phyloP scores from a whole-genome alignment of 2,888 invertebrate genomes.

The Pterobdella sp. region DNA sequence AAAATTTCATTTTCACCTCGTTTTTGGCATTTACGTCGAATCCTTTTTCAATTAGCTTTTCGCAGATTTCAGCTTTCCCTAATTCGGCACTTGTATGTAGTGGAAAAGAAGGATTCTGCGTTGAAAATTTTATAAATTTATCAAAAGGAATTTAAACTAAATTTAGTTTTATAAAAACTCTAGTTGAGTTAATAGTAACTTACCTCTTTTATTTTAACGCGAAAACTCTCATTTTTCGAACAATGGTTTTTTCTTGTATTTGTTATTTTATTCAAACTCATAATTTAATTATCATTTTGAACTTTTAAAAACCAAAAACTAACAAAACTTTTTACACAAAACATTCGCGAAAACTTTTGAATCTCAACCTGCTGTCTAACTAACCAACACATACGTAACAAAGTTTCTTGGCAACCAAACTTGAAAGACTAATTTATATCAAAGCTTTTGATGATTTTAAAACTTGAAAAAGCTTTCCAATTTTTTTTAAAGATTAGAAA shows the following conservation, averaged over 20 bases:
- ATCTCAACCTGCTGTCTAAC: neutral
- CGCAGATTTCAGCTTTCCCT: slow-evolving; percentile 55
- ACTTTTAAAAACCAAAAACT: neutral
- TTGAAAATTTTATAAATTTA: neutral
- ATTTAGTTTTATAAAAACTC: neutral
- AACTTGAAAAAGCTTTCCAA: too few species aligned
- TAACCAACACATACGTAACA: neutral
- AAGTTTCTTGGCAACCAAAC: neutral
- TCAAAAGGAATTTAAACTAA: neutral
- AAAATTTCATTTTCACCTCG: slow-evolving; percentile 46
- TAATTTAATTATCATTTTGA: neutral
- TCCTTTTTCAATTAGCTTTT: slow-evolving; percentile 53
- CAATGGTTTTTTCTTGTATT: too few species aligned
- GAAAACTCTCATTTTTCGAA: too few species aligned
- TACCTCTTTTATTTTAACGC: too few species aligned
- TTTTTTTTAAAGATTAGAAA: too few species aligned
- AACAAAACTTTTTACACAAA: neutral
- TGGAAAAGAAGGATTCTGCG: neutral
- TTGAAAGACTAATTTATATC: neutral
- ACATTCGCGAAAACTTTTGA: too few species aligned
- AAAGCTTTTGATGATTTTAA: neutral
- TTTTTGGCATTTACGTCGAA: slow-evolving; percentile 55
- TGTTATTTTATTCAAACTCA: too few species aligned
- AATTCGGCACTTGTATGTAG: slow-evolving; percentile 57
- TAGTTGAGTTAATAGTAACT: too few species aligned